Evolutionary conservation across 2,888 invertebrate species (phyloP).

Genomic region (Xiphydria camelus): DNA sequence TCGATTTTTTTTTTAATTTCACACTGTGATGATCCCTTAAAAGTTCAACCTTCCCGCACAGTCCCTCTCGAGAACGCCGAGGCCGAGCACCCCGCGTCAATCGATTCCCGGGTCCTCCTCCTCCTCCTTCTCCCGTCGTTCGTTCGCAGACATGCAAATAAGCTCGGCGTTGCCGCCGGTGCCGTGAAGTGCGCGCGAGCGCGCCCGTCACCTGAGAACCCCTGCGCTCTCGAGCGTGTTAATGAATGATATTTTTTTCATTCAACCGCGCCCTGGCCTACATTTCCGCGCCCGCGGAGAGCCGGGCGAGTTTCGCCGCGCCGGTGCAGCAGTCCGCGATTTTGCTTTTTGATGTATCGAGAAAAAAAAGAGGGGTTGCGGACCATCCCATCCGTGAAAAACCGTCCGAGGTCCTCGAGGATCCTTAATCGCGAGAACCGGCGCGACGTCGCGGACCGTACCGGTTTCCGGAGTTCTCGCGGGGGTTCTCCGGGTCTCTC

Average conservation of each 20-base stretch:
- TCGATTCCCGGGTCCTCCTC: background rate
- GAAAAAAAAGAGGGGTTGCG: too few species aligned
- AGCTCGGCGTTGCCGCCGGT: background rate
- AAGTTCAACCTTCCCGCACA: too few species aligned
- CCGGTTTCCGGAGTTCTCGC: too few species aligned
- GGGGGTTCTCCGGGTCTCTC: too few species aligned
- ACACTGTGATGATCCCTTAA: too few species aligned
- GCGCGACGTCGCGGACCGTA: too few species aligned
- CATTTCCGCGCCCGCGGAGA: conserved; percentile 48
- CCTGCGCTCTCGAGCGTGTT: conserved; percentile 47
- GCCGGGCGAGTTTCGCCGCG: conserved; percentile 21
- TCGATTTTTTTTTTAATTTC: too few species aligned
- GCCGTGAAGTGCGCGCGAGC: background rate
- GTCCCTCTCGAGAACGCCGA: too few species aligned
- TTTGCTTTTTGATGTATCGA: conserved; percentile 31
- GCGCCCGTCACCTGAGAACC: conserved; percentile 47
- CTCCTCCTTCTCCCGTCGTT: background rate
- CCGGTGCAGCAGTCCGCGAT: conserved; percentile 23
- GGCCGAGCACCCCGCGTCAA: background rate
- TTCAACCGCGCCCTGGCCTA: conserved; percentile 54
- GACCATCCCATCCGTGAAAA: too few species aligned
- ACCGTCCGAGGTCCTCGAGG: too few species aligned
- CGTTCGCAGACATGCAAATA: background rate
- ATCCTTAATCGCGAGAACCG: too few species aligned
- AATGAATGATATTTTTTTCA: conserved; percentile 56